Base-by-base conservation (phyloP, 2,113 vertebrate genomes). In the rat (Rattus norvegicus) region DNA sequence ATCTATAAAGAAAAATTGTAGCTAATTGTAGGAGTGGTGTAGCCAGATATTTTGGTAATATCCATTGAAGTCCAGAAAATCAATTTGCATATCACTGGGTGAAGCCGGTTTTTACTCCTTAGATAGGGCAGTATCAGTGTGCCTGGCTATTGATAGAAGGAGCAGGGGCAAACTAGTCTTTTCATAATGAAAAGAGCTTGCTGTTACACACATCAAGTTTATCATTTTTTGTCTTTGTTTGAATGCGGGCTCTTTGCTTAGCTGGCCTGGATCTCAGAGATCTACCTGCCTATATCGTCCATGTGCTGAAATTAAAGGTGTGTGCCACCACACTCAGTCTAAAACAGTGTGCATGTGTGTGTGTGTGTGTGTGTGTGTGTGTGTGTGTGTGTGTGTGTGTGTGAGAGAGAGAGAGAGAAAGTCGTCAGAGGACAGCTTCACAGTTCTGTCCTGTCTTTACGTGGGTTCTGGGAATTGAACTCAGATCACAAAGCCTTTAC, bases 1-100 rank as follows among this genome's bases (percentile, higher is more conserved):
- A 75, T 92, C 67, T 94, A 84, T 43, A 95, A 93, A 72, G 16
- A 94, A 20, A 95, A 92, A n/a, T 47, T 2, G 59, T 93, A 72
- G 39, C 17, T 94, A 72, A 67, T 94, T 93, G 24, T 89, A 49
- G 70, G 16, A 95, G 28, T 52, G 24, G 7, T 91, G 22, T 54
- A 76, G 43, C 54, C 72, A 86, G 5, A 93, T 79, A 65, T 67
- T 89, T 85, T 90, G 33, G 0, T 95, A 84, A 47, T 91, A 61
- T 52, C 61, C 30, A n/a, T 24, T 67, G 39, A 90, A 69, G 94
- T 36, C 54, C 2, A 49, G 70, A 96, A 94, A 52, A 52, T 88
- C 65, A 8, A 54, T 88, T 92, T 1, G 73, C 13, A 75, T 94
- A 33, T 10, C 12, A 67, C 36, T 72, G 36, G 83, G 39, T 90